phyloP scores from a whole-genome alignment of 2,797 vertebrate species.

The Fratercula arctica region DNA sequence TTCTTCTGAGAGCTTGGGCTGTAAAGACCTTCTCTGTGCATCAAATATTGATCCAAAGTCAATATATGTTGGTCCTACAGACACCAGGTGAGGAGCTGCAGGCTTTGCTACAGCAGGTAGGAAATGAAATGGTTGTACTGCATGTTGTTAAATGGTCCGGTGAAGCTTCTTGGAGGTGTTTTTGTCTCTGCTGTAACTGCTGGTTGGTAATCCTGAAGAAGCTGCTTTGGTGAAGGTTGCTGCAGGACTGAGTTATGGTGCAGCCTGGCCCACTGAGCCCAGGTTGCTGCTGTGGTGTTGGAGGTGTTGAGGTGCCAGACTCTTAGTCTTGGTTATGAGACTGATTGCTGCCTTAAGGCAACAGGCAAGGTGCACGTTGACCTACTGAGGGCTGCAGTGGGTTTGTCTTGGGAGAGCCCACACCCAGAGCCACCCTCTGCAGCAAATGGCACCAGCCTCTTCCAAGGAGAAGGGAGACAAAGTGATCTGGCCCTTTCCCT shows the following conservation, averaged over 20 bases:
- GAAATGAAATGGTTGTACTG: too few relatives aligned
- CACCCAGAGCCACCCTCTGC: too few relatives aligned
- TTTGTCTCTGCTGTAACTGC: not conserved
- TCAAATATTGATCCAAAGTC: not conserved
- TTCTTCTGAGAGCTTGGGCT: not conserved
- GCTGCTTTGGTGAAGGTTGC: not conserved
- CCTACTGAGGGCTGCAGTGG: not conserved
- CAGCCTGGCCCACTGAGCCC: fast-evolving
- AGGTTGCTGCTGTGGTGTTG: too few relatives aligned
- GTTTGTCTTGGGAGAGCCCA: not conserved
- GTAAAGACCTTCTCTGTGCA: fast-evolving
- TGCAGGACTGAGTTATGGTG: not conserved
- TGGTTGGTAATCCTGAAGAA: not conserved
- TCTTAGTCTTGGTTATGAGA: not conserved
- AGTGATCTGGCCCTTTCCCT: fast-evolving
- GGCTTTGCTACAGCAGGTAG: not conserved
- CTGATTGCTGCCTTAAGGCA: not conserved
- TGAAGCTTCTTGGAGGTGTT: not conserved
- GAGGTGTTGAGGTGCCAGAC: not conserved
- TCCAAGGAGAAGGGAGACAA: too few relatives aligned
- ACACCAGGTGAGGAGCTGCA: fast-evolving
- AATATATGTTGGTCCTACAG: fast-evolving
- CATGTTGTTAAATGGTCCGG: fast-evolving
- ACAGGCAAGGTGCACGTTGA: fast-evolving
- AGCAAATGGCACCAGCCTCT: fast-evolving